A percentile compares a stretch with the other conserved stretches of the same genome.
These are phyloP conservation scores for Myodes glareolus DNA, from an alignment of 2,113 vertebrate species.

Conservation along the genomic window DNA sequence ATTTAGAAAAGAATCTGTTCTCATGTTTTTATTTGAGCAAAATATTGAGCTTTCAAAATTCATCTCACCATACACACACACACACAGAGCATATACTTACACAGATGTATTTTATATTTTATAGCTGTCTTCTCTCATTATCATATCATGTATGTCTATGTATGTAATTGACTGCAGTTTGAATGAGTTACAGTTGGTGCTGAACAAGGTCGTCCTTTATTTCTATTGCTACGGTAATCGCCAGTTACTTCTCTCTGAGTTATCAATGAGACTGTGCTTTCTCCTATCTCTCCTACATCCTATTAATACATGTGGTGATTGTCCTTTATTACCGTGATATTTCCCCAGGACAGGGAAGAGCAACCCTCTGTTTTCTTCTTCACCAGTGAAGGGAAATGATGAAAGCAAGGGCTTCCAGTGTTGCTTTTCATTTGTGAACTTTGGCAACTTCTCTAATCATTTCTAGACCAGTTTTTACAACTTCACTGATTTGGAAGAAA, in stretches of 20 bases:
- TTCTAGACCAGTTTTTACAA: conserved; percentile 70
- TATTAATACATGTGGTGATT: conserved; percentile 47
- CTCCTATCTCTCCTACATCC: not conserved
- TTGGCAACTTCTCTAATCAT: conserved; percentile 78
- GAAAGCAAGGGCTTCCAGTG: conserved; percentile 76
- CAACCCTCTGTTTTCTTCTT: conserved; percentile 29
- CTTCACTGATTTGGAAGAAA: conserved; percentile 75
- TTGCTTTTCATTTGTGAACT: conserved; percentile 71
- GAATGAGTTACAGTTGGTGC: not conserved
- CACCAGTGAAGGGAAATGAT: conserved; percentile 58
- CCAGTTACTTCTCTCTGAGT: not conserved
- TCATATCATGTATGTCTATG: not conserved
- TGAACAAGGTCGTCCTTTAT: not conserved
- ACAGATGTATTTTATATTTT: not conserved
- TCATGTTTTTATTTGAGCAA: not conserved
- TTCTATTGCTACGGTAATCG: conserved; percentile 4
- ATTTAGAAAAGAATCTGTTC: conserved; percentile 26
- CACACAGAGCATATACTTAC: not conserved
- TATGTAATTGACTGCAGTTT: not conserved
- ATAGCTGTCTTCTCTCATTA: not conserved
- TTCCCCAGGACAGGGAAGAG: conserved; percentile 50
- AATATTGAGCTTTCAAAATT: conserved; percentile 28
- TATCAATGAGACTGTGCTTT: conserved; percentile 30
- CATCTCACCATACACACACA: no score
- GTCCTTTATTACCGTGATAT: conserved; percentile 54